Evolutionary conservation across 2,888 invertebrate genomes (phyloP).

Genomic region (Ischnura elegans): DNA sequence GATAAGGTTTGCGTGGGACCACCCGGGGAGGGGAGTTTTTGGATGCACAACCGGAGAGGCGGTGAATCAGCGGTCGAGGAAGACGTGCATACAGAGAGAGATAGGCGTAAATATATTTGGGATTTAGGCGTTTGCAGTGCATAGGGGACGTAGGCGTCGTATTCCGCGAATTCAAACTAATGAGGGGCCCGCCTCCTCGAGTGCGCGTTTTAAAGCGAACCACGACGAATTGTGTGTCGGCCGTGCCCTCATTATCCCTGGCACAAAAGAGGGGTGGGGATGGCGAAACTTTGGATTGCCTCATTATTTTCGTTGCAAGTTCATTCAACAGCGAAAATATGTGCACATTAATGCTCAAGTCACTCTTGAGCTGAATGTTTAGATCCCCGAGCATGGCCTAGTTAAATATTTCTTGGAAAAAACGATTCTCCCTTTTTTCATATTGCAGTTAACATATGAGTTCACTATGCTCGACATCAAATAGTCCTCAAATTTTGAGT

Average conservation of each 20-base stretch:
- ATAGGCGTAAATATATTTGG: too few species aligned
- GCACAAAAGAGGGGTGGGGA: not conserved
- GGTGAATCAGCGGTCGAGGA: conserved; percentile 51
- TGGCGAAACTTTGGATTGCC: not conserved
- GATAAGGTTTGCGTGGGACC: not conserved
- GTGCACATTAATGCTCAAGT: not conserved
- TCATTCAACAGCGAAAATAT: not conserved
- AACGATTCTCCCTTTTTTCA: not conserved
- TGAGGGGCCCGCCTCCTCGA: not conserved
- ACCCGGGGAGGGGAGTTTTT: conserved; percentile 4
- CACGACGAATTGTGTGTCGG: not conserved
- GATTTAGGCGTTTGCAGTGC: too few species aligned
- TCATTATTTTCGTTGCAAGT: not conserved
- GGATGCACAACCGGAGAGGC: conserved; percentile 5
- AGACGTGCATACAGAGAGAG: not conserved
- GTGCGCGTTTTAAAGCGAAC: not conserved
- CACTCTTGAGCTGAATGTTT: not conserved
- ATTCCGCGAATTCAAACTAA: not conserved
- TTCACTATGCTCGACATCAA: too few species aligned
- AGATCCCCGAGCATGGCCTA: not conserved
- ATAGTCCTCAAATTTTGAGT: too few species aligned
- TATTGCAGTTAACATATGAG: too few species aligned
- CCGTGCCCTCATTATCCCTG: not conserved
- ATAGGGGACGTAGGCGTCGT: not conserved
- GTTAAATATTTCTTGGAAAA: not conserved